Conservation (phyloP, 2,113 vertebrate genomes). For the Bothrops jararaca region DNA sequence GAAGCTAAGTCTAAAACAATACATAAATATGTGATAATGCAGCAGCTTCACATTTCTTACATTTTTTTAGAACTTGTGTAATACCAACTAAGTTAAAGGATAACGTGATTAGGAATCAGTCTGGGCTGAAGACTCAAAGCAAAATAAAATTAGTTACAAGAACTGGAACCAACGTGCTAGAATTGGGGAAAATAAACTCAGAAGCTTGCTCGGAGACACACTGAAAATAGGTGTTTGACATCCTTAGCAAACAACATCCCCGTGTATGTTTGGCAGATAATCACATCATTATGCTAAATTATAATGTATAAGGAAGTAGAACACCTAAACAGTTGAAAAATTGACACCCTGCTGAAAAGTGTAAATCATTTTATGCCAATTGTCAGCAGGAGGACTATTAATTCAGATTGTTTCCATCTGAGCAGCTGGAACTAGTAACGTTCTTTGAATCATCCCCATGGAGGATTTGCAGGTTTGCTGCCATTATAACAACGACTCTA, state of each 20-base stretch:
- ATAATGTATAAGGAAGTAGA: slow-evolving; percentile 36
- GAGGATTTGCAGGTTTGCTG: background rate
- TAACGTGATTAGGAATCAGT: slow-evolving; percentile 46
- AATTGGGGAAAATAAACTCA: slow-evolving; percentile 17
- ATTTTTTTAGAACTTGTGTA: slow-evolving; percentile 17
- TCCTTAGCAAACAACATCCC: background rate
- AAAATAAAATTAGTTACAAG: slow-evolving; percentile 39
- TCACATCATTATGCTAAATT: slow-evolving; percentile 24
- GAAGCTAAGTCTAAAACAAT: slow-evolving; percentile 39
- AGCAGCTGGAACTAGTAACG: background rate
- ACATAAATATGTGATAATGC: background rate
- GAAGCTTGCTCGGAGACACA: background rate
- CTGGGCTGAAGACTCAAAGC: slow-evolving; percentile 30
- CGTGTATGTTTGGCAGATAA: slow-evolving; percentile 42
- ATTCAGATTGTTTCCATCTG: slow-evolving; percentile 47
- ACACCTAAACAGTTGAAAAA: slow-evolving; percentile 30
- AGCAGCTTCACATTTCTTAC: slow-evolving; percentile 46
- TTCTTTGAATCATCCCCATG: slow-evolving; percentile 1
- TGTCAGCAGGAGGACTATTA: slow-evolving; percentile 56
- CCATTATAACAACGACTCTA: background rate
- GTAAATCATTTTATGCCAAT: slow-evolving; percentile 36
- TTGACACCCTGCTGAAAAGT: slow-evolving; percentile 27
- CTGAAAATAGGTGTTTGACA: slow-evolving; percentile 1
- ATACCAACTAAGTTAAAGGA: background rate
- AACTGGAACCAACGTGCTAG: slow-evolving; percentile 6